Evolutionary conservation across 1,140 invertebrate genomes (phyloP), one percentile per base, ranked within the genome.

Genomic region (Stegodyphus dumicola): DNA sequence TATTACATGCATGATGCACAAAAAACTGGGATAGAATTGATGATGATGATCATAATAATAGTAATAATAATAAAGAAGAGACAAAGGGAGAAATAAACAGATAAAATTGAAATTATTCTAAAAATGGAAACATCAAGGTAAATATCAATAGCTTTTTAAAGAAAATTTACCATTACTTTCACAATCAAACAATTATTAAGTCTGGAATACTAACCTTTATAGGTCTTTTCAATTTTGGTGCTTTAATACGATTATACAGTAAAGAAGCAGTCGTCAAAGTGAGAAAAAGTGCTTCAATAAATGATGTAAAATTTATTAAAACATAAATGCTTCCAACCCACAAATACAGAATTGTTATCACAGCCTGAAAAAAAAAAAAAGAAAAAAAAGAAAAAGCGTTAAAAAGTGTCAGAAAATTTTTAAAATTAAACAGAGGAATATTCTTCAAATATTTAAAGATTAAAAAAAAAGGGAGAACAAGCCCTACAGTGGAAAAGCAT

Each of bases 221-320:
- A 54, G 94, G 94, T 89, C 94, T 89, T 84, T 92, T 87, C 86
- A 93, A 90, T 86, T 95, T 89, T 7, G 97, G 96, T 77, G 92
- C 92, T 71, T 94, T 96, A 88, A 94, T 93, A 69, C 97, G 93
- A 90, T 99, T 91, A 93, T 95, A 97, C 6, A 99, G 90, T 51
- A 99, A 91, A 48, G 96, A 97, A 15, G 93, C 92, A 1, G 99
- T 94, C 13, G 97, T 97, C 49, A 95, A 91, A 13, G 95, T 93
- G n/a, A 95, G 97, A 89, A 99, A 98, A n/a, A 97, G 91, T 11
- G 96, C 94, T 91, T 99, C 97, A 69, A 98, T 96, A 89, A 98
- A 98, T 74, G 95, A 96, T 48, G 97, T 95, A 90, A 97, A 99
- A 90, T 97, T 97, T 86, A 99, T 98, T 17, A 99, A 93, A 6